Percentiles rank a stretch among this genome's conserved stretches.
Conservation (phyloP, 2,797 vertebrate species). For the Typhlichthys subterraneus region DNA sequence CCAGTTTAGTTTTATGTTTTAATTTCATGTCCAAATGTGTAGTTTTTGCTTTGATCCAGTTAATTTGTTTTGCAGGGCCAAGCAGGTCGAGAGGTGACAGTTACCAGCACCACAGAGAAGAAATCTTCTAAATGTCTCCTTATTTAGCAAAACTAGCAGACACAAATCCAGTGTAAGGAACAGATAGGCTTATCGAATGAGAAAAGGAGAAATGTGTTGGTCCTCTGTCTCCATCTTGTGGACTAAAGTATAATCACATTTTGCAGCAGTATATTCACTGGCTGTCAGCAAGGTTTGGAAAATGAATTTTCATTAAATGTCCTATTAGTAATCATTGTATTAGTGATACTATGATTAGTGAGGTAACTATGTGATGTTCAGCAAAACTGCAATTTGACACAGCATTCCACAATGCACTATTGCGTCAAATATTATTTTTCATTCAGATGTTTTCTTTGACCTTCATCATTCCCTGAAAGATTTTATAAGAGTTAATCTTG, state of each 20-base stretch:
- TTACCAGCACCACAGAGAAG: conserved; percentile 75
- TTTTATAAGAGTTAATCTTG: too few relatives aligned
- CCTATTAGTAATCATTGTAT: conserved; percentile 5
- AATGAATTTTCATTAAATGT: conserved; percentile 18
- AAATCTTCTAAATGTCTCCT: conserved; percentile 79
- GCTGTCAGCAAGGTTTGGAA: background rate
- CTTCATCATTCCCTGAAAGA: too few relatives aligned
- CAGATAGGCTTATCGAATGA: conserved; percentile 24
- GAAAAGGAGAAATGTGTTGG: conserved; percentile 4
- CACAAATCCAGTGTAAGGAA: conserved; percentile 10
- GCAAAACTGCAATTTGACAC: background rate
- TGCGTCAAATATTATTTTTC: too few relatives aligned
- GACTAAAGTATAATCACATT: conserved; percentile 17
- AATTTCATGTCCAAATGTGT: background rate
- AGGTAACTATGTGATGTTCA: background rate
- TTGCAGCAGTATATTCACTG: conserved; percentile 2
- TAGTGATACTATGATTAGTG: background rate
- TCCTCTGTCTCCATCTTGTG: conserved; percentile 59
- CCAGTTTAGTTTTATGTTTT: background rate
- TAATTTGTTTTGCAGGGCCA: conserved; percentile 54
- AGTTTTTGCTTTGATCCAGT: conserved; percentile 2
- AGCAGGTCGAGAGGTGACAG: conserved; percentile 75
- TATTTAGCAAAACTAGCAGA: conserved; percentile 58
- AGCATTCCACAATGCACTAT: background rate
- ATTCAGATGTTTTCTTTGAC: too few relatives aligned